Evolutionary conservation across 2,113 vertebrate genomes (phyloP).

Genomic region (Hemicordylus capensis): DNA sequence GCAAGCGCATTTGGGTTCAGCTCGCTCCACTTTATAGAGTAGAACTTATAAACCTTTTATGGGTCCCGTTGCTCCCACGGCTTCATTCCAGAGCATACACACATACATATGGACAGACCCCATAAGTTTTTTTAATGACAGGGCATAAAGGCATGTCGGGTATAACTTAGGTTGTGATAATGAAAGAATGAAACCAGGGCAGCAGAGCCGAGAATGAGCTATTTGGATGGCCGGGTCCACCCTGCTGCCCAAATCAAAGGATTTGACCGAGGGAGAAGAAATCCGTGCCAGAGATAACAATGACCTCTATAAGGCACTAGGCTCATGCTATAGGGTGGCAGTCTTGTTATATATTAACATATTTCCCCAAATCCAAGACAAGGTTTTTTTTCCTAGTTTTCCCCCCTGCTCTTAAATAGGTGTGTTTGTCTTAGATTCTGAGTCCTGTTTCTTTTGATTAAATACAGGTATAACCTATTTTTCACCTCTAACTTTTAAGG

Average conservation of each 20-base stretch:
- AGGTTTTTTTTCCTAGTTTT: too few relatives aligned
- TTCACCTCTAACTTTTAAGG: too few relatives aligned
- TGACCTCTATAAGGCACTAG: fast-evolving
- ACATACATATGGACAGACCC: too few relatives aligned
- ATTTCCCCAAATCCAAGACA: too few relatives aligned
- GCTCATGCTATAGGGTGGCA: fast-evolving
- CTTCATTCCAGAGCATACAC: slow-evolving; percentile 62
- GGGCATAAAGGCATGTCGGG: slow-evolving; percentile 41
- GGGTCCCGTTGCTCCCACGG: slow-evolving; percentile 64
- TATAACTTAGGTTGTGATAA: background rate
- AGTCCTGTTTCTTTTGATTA: too few relatives aligned
- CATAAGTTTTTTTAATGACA: slow-evolving; percentile 60
- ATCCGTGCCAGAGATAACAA: background rate
- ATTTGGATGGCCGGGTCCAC: slow-evolving; percentile 26
- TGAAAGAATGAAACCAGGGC: slow-evolving; percentile 21
- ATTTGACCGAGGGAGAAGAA: background rate
- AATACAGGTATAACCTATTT: too few relatives aligned
- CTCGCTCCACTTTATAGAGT: slow-evolving; percentile 71
- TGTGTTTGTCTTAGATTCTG: too few relatives aligned
- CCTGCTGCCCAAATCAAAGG: background rate
- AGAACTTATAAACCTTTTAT: slow-evolving; percentile 75
- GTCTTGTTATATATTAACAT: too few relatives aligned
- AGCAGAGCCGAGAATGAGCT: slow-evolving; percentile 54
- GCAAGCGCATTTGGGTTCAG: slow-evolving; percentile 47
- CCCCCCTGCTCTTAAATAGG: too few relatives aligned